Conservation (phyloP, 1,140 invertebrate genomes). For the Brachionus plicatilis region DNA sequence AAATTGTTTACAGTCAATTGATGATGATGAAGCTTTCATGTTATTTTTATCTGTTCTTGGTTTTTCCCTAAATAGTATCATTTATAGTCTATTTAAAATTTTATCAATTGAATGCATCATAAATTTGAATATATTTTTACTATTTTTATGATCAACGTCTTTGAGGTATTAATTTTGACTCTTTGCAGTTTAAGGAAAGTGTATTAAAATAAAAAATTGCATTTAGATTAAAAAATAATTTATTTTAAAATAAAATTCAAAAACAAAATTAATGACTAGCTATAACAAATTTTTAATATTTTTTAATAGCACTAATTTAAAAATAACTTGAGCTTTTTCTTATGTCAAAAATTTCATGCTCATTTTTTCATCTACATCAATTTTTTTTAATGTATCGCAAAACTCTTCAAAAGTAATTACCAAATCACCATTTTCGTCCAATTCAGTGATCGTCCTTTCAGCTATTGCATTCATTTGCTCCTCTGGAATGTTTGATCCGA, state of each 20-base stretch:
- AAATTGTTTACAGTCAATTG: too few relatives aligned
- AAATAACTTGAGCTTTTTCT: not conserved
- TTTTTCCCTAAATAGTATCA: not conserved
- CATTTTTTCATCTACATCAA: constrained; percentile 40
- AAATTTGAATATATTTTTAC: too few relatives aligned
- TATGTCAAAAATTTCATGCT: constrained; percentile 40
- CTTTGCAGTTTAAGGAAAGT: not conserved
- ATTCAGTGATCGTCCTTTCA: constrained; percentile 27
- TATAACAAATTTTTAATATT: not conserved
- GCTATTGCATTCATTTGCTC: constrained; percentile 24
- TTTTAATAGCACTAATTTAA: not conserved
- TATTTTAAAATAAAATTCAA: not conserved
- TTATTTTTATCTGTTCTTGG: not conserved
- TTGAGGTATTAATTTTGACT: too few relatives aligned
- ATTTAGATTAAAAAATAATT: not conserved
- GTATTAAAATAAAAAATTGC: not conserved
- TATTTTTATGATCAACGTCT: too few relatives aligned
- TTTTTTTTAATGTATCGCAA: constrained; percentile 26
- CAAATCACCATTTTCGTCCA: constrained; percentile 26
- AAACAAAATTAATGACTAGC: not conserved
- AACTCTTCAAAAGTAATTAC: constrained; percentile 39
- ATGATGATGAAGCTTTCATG: too few relatives aligned
- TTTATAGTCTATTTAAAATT: too few relatives aligned
- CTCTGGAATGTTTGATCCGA: constrained; percentile 38
- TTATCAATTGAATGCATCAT: too few relatives aligned